Percentiles rank a stretch among this genome's conserved stretches.
Evolutionary conservation across 1,140 invertebrate genomes (phyloP).

Genomic region (Cepaea nemoralis): DNA sequence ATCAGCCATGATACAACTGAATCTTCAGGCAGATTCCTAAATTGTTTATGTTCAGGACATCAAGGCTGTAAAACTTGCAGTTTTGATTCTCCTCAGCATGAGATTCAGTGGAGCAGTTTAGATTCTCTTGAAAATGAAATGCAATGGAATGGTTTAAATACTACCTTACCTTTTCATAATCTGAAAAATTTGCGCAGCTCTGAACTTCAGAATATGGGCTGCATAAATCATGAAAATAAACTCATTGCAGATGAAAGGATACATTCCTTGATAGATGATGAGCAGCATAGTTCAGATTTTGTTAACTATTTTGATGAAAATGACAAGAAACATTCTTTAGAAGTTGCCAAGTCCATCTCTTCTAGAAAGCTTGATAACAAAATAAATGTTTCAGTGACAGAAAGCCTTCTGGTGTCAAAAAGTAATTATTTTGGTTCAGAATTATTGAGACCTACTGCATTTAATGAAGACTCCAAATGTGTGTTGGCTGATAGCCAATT

Average conservation of each 20-base stretch:
- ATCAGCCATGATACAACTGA: neutral
- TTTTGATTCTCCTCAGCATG: neutral
- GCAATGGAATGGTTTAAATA: neutral
- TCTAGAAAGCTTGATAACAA: neutral
- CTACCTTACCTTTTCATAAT: neutral
- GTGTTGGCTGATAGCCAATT: neutral
- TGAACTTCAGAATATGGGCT: neutral
- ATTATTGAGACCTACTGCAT: neutral
- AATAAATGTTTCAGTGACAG: neutral
- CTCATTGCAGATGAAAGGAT: neutral
- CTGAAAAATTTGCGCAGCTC: neutral
- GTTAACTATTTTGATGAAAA: constrained; percentile 18
- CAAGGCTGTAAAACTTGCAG: neutral
- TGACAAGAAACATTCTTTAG: neutral
- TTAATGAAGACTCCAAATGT: constrained; percentile 2
- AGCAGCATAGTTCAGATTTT: constrained; percentile 21
- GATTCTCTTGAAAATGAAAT: neutral
- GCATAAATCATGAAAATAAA: neutral
- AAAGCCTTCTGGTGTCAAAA: neutral
- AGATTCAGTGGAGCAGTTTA: neutral
- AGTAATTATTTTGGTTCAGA: neutral
- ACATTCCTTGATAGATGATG: neutral
- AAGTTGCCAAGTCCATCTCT: neutral
- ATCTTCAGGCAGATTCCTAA: neutral
- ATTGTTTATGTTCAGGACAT: neutral